Evolutionary conservation across 2,888 invertebrate species (phyloP), one percentile per base, ranked within the genome.

Genomic region (Nemotelus nigrinus): DNA sequence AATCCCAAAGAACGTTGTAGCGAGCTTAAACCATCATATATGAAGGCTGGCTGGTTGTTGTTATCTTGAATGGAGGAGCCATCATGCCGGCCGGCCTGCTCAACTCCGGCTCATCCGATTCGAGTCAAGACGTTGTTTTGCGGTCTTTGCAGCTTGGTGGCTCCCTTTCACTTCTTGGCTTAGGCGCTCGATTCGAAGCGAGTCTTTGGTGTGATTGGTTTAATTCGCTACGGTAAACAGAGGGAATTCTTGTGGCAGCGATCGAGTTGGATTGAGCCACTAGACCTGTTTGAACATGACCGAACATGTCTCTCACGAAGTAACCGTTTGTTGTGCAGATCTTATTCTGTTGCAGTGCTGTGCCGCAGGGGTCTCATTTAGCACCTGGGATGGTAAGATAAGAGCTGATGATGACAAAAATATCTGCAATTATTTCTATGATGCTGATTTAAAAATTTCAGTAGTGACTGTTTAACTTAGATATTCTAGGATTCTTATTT

Each of bases 81-180:
- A 4, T 39, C 41, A 41, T 55, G 43, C 70, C 70, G 70, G 70
- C 70, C 70, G 70, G 75, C 68, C 67, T 58, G 63, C 64, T 55
- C 67, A 57, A 55, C 60, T 71, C 47, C n/a, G 77, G 47, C 64
- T 68, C 68, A 58, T 57, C 10, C 43, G 43, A 71, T 60, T 65
- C 48, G 65, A 65, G 57, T 25, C 25, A 25, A 25, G 25, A 25
- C 47, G 44, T 55, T 53, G 55, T 48, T 39, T 70, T 72, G 78
- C 67, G 72, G 78, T 63, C 67, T 64, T 65, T 65, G 53, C 43
- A 57, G 58, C 41, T 2, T 3, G 60, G 25, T 25, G 41, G 70
- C 55, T 70, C 70, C 70, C 70, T 70, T 70, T 70, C 70, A 70
- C 70, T 70, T 70, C 70, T 70, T 48, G 39, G 2, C 45, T 67